These are phyloP conservation scores for Alloplasta piceator DNA, from an alignment of 2,888 invertebrate species.

Conservation along the genomic window DNA sequence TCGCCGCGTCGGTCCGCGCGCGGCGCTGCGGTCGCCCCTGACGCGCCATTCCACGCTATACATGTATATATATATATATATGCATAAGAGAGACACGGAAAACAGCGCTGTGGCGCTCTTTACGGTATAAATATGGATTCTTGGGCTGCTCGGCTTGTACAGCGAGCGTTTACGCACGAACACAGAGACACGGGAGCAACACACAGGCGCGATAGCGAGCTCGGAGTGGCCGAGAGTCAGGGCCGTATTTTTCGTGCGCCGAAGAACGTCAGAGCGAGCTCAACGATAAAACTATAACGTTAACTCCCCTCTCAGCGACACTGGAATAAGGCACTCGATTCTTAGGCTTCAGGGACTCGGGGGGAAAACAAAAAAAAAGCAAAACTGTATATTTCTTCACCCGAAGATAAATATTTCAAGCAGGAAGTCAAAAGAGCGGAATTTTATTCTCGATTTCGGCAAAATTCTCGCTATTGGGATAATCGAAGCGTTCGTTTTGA, in stretches of 20 bases:
- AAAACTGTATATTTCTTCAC: conserved; percentile 38
- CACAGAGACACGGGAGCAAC: conserved; percentile 52
- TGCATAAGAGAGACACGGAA: no score
- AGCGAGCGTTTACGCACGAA: conserved; percentile 22
- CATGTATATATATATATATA: no score
- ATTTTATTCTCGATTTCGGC: conserved; percentile 20
- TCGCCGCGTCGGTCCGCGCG: conserved; percentile 61
- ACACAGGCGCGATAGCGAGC: conserved; percentile 23
- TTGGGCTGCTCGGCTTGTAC: conserved; percentile 66
- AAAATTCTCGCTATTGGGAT: background rate
- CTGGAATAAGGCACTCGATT: conserved; percentile 31
- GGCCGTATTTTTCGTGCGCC: conserved; percentile 75
- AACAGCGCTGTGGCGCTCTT: conserved; percentile 46
- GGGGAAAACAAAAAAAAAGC: conserved; percentile 4
- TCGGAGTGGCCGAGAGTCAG: conserved; percentile 69
- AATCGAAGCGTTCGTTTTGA: no score
- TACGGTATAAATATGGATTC: conserved; percentile 37
- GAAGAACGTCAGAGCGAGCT: conserved; percentile 66
- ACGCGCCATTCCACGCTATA: conserved; percentile 50
- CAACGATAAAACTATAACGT: conserved; percentile 52
- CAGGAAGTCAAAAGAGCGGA: conserved; percentile 42
- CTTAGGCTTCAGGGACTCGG: conserved; percentile 33
- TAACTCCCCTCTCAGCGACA: conserved; percentile 51
- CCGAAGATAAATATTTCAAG: conserved; percentile 47
- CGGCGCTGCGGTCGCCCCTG: conserved; percentile 69